Percentiles rank a stretch among this genome's conserved stretches.
Conservation (phyloP, 2,797 vertebrate species). For the Lophius americanus region DNA sequence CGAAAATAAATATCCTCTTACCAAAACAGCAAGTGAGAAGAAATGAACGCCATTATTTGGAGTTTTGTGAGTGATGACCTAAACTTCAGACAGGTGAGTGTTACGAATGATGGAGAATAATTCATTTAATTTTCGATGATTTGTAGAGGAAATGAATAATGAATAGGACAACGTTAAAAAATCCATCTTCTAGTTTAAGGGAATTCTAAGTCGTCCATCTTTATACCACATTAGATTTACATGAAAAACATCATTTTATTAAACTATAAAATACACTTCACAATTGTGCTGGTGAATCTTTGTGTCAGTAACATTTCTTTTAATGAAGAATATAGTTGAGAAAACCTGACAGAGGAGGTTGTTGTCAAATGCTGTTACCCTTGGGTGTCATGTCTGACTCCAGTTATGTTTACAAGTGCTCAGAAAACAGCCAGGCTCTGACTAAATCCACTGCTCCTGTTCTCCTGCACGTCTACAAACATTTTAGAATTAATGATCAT, state of each 20-base stretch:
- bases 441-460: conserved; percentile 28
- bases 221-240: neutral
- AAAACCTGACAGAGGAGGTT: conserved; percentile 24
- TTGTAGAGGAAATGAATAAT: neutral
- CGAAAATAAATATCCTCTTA: conserved; percentile 36
- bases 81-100: neutral
- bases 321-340: too few species aligned
- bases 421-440: conserved; percentile 24
- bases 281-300: neutral
- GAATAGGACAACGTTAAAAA: neutral
- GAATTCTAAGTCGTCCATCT: neutral
- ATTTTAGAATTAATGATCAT: conserved; percentile 29
- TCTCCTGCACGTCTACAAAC: conserved; percentile 15
- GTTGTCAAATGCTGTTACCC: conserved; percentile 42
- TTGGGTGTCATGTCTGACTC: conserved; percentile 34
- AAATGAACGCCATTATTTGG: neutral
- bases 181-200: neutral
- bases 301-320: neutral
- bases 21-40: conserved; percentile 2
- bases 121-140: neutral
- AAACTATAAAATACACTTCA: neutral
- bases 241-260: neutral
- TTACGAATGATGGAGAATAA: neutral
- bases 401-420: conserved; percentile 25
- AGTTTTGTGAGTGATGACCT: neutral